Evolutionary conservation across 2,888 invertebrate species (phyloP).

Genomic region (Drosophila paramelanica): DNA sequence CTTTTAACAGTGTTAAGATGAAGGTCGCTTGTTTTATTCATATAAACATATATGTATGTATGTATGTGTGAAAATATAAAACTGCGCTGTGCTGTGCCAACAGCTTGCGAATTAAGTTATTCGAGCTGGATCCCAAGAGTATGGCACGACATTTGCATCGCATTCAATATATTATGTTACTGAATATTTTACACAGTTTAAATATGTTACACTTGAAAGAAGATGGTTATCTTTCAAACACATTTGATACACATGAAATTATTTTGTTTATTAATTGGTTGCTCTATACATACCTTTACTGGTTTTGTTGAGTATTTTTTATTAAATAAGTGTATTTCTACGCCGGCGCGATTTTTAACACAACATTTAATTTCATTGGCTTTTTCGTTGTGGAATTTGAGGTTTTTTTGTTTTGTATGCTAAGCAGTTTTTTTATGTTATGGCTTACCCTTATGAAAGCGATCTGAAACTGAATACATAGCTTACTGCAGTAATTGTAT

Average conservation of each 20-base stretch:
- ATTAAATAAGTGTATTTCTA: slow-evolving; percentile 19
- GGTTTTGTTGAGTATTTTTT: background rate
- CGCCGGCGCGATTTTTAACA: background rate
- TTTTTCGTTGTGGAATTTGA: slow-evolving; percentile 21
- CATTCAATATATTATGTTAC: background rate
- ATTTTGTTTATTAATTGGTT: background rate
- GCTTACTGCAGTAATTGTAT: slow-evolving; percentile 7
- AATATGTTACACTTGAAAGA: background rate
- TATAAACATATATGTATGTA: background rate
- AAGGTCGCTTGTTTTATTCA: slow-evolving; percentile 33
- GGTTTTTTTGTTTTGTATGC: slow-evolving; percentile 21
- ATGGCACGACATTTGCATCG: background rate
- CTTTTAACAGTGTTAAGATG: slow-evolving; percentile 22
- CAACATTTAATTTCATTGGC: background rate
- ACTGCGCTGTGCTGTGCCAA: background rate
- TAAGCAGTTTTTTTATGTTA: slow-evolving; percentile 15
- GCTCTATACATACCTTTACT: background rate
- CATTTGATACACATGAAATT: background rate
- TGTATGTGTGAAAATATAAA: background rate
- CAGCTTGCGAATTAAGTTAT: slow-evolving; percentile 11
- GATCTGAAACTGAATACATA: slow-evolving; percentile 6
- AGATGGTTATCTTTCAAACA: background rate
- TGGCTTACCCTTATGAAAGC: slow-evolving; percentile 18
- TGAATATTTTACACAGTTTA: background rate
- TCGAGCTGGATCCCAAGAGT: background rate